Percentiles rank a stretch among this genome's conserved stretches.
Evolutionary conservation across 2,888 invertebrate species (phyloP).

Genomic region (Hypomecis atomaria): DNA sequence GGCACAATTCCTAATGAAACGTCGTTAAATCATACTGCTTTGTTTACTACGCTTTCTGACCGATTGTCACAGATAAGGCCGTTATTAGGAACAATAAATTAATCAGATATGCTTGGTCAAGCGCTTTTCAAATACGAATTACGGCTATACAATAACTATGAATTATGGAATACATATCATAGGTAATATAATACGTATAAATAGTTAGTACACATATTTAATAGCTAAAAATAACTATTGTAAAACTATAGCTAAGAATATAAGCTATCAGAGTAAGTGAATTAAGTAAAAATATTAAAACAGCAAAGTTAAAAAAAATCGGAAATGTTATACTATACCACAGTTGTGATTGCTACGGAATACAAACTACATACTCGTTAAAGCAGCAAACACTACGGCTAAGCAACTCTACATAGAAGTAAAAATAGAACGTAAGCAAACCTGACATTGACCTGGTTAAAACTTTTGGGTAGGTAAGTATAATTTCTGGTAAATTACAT

Average conservation of each 20-base stretch:
- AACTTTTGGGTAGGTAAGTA: constrained; percentile 2
- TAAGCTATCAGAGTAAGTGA: not conserved
- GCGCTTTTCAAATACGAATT: not conserved
- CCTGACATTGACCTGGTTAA: constrained; percentile 22
- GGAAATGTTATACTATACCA: constrained; percentile 9
- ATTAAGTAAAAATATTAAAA: not conserved
- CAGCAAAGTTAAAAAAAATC: not conserved
- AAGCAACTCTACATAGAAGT: constrained; percentile 25
- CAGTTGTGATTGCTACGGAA: not conserved
- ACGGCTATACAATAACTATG: not conserved
- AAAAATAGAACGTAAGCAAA: constrained; percentile 26
- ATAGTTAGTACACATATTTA: too few species aligned
- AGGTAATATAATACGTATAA: too few species aligned
- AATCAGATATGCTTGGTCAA: constrained; percentile 2
- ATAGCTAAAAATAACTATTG: too few species aligned
- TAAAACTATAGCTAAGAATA: too few species aligned
- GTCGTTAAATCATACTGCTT: constrained; percentile 22
- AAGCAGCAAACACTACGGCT: constrained; percentile 25
- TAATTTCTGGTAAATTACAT: constrained; percentile 7
- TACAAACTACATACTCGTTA: constrained; percentile 6
- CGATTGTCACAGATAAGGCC: constrained; percentile 6
- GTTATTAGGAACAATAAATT: constrained; percentile 13
- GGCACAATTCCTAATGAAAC: constrained; percentile 23
- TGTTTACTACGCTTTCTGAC: constrained; percentile 22
- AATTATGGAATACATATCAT: too few species aligned